Conservation (phyloP, 2,888 invertebrate genomes). For the Ennomos fuscantarius region DNA sequence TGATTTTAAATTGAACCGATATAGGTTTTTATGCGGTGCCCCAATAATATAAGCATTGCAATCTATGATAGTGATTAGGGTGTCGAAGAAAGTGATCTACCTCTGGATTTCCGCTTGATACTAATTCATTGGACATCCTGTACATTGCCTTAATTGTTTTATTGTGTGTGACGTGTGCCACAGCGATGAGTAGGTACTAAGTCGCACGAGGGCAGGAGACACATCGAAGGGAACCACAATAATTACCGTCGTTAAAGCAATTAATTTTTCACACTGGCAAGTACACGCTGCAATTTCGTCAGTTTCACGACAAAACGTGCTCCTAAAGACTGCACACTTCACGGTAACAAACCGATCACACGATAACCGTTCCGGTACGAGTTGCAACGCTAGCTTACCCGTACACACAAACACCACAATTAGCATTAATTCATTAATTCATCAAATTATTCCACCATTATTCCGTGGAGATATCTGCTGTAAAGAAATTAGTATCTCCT, state of each 20-base stretch:
- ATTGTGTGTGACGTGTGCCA: too few relatives aligned
- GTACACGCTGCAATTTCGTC: slow-evolving; percentile 16
- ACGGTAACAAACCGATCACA: slow-evolving; percentile 39
- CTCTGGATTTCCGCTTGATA: too few relatives aligned
- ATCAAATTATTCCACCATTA: slow-evolving; percentile 44
- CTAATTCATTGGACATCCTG: too few relatives aligned
- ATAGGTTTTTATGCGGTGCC: too few relatives aligned
- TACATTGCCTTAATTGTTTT: too few relatives aligned
- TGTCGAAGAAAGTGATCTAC: too few relatives aligned
- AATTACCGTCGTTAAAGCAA: slow-evolving; percentile 20
- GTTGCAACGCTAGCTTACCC: slow-evolving; percentile 37
- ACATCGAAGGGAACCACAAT: too few relatives aligned
- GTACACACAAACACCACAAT: slow-evolving; percentile 43
- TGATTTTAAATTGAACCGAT: too few relatives aligned
- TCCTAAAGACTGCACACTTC: slow-evolving; percentile 43
- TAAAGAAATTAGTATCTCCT: slow-evolving; percentile 40
- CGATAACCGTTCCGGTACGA: slow-evolving; percentile 43
- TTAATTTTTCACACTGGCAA: slow-evolving; percentile 19
- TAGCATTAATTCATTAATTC: slow-evolving; percentile 46
- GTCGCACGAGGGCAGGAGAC: too few relatives aligned
- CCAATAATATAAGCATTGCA: too few relatives aligned
- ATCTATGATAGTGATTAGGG: too few relatives aligned
- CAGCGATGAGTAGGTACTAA: too few relatives aligned
- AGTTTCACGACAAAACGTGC: slow-evolving; percentile 41
- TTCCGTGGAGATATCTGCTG: slow-evolving; percentile 39